Percentiles rank a stretch among this genome's conserved stretches.
phyloP scores from a whole-genome alignment of 2,797 vertebrate genomes.

The Ctenopoma multispine region DNA sequence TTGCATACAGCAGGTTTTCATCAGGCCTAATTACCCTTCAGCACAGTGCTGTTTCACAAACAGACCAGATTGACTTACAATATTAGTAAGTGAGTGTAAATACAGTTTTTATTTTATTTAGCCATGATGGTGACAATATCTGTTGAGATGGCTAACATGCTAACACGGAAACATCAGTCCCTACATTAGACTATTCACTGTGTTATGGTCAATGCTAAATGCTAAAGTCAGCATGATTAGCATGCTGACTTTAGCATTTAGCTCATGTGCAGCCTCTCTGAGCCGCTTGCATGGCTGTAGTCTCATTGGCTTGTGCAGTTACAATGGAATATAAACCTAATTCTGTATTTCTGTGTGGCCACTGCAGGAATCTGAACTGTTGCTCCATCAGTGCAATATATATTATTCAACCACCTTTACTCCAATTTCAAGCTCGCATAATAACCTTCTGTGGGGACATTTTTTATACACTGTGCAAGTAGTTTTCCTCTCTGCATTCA shows the following conservation, averaged over 20 bases:
- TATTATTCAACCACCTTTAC: constrained; percentile 22
- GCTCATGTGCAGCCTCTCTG: too few species aligned
- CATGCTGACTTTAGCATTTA: too few species aligned
- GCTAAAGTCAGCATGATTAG: too few species aligned
- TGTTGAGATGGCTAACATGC: too few species aligned
- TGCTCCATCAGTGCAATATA: neutral
- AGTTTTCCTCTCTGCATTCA: constrained; percentile 39
- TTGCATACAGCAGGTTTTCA: constrained; percentile 18
- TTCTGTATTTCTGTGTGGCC: neutral
- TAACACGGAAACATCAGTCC: too few species aligned
- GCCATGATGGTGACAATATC: too few species aligned
- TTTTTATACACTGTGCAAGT: constrained; percentile 7
- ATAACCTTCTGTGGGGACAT: constrained; percentile 25
- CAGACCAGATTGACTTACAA: neutral
- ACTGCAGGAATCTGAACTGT: neutral
- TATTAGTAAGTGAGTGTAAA: too few species aligned
- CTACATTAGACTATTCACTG: too few species aligned
- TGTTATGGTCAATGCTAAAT: too few species aligned
- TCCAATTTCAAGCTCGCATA: constrained; percentile 11
- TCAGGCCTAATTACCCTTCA: constrained; percentile 13
- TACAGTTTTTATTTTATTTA: too few species aligned
- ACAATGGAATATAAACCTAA: constrained; percentile 1
- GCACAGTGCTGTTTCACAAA: neutral
- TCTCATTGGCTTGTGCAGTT: too few species aligned
- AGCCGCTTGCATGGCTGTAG: too few species aligned